phyloP scores from a whole-genome alignment of 2,797 vertebrate genomes.

The Anolis apletophallus region DNA sequence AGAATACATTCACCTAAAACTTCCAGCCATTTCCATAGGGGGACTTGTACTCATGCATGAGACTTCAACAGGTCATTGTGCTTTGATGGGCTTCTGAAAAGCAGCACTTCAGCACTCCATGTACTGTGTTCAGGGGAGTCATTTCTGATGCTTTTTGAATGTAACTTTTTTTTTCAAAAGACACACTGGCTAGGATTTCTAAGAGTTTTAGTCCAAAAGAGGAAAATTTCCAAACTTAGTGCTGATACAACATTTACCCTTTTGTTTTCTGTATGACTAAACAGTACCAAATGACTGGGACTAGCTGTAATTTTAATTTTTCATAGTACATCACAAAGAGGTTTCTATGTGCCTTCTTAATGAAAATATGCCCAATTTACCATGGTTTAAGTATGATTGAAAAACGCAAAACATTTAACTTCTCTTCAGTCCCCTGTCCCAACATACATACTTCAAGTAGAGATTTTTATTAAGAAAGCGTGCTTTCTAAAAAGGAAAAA shows the following conservation, averaged over 20 bases:
- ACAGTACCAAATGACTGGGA: not conserved
- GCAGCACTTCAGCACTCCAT: too few species aligned
- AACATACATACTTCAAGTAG: not conserved
- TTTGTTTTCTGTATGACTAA: not conserved
- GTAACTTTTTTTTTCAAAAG: not conserved
- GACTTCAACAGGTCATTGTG: too few species aligned
- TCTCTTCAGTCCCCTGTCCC: not conserved
- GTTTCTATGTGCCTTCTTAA: not conserved
- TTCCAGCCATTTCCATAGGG: too few species aligned
- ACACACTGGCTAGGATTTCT: not conserved
- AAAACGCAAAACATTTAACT: not conserved
- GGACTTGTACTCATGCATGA: too few species aligned
- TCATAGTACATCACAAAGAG: not conserved
- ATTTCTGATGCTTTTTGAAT: not conserved
- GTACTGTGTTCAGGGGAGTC: too few species aligned
- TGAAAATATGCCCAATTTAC: not conserved
- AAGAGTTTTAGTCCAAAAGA: not conserved
- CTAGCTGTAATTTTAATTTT: not conserved
- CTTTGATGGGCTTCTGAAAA: too few species aligned
- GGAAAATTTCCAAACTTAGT: too few species aligned
- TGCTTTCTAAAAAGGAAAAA: slow-evolving; percentile 29
- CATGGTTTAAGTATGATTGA: not conserved
- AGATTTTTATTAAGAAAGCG: slow-evolving; percentile 20
- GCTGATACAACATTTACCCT: not conserved
- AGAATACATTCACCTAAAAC: too few species aligned